These are phyloP conservation scores for Melitaea cinxia DNA, from an alignment of 1,140 invertebrate genomes.

Conservation along the genomic window DNA sequence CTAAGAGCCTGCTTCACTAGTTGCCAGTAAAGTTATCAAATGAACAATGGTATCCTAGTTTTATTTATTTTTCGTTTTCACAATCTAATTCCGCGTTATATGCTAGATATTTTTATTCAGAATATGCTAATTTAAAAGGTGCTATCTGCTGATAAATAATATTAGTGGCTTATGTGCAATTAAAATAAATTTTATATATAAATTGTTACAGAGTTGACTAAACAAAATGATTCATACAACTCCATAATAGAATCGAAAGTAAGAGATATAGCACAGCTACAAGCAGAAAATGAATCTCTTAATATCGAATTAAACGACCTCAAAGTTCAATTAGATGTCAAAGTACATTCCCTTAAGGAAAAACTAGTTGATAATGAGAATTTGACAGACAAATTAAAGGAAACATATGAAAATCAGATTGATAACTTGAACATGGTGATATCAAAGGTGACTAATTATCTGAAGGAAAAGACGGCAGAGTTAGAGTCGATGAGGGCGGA, in stretches of 20 bases:
- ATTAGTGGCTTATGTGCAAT: no score
- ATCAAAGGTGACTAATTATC: constrained; percentile 54
- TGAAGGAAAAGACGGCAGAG: constrained; percentile 58
- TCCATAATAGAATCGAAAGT: constrained; percentile 39
- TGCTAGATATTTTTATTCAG: no score
- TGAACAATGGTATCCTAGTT: no score
- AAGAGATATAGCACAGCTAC: constrained; percentile 43
- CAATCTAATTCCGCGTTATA: no score
- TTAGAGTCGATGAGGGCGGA: constrained; percentile 49
- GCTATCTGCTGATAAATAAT: no score
- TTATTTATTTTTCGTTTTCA: no score
- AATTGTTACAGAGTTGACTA: constrained; percentile 45
- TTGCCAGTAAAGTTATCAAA: no score
- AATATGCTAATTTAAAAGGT: no score
- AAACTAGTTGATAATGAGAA: constrained; percentile 60
- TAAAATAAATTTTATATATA: no score
- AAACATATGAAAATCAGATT: constrained; percentile 59
- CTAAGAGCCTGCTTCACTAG: no score
- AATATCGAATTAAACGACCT: constrained; percentile 51
- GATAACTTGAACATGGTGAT: constrained; percentile 65
- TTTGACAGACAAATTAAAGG: constrained; percentile 59
- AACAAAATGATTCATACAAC: constrained; percentile 41
- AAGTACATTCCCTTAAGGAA: constrained; percentile 60
- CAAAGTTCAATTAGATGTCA: constrained; percentile 54
- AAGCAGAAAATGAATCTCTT: constrained; percentile 52